These are phyloP conservation scores for Acrocephalus arundinaceus DNA, from an alignment of 2,113 vertebrate species.

Conservation along the genomic window DNA sequence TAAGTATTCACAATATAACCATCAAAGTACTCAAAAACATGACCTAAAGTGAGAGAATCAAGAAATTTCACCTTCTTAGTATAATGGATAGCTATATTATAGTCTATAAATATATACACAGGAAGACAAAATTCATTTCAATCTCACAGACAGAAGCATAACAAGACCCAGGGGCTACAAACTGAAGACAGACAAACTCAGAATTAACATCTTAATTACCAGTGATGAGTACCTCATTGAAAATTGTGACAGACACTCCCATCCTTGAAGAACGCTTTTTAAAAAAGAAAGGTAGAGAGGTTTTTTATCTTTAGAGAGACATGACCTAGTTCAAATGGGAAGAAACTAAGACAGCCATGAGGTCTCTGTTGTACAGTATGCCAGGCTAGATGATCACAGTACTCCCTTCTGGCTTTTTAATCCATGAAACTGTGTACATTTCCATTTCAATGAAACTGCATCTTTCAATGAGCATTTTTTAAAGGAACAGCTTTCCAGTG, in stretches of 20 bases:
- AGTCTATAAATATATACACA: constrained; percentile 18
- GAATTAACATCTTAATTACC: constrained; percentile 40
- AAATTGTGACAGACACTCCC: constrained; percentile 7
- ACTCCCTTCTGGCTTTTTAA: constrained; percentile 64
- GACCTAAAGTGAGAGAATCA: background rate
- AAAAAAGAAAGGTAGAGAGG: constrained; percentile 12
- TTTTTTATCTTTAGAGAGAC: constrained; percentile 43
- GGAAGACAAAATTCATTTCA: constrained; percentile 17
- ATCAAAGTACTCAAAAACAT: background rate
- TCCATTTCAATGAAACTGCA: constrained; percentile 65
- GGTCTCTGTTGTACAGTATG: constrained; percentile 56
- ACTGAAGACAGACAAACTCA: constrained; percentile 3
- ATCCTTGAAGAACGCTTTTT: constrained; percentile 12
- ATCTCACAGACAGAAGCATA: background rate
- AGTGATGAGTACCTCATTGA: background rate
- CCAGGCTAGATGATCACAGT: constrained; percentile 63
- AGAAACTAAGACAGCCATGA: constrained; percentile 46
- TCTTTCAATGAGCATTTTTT: constrained; percentile 63
- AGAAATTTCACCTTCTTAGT: background rate
- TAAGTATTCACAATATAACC: background rate
- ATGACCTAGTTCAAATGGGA: constrained; percentile 55
- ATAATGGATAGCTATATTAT: background rate
- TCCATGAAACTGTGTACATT: constrained; percentile 63
- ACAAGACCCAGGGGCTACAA: constrained; percentile 10
- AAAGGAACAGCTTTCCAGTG: constrained; percentile 49